Conservation (phyloP, 2,113 vertebrate genomes). For the Sardina pilchardus region DNA sequence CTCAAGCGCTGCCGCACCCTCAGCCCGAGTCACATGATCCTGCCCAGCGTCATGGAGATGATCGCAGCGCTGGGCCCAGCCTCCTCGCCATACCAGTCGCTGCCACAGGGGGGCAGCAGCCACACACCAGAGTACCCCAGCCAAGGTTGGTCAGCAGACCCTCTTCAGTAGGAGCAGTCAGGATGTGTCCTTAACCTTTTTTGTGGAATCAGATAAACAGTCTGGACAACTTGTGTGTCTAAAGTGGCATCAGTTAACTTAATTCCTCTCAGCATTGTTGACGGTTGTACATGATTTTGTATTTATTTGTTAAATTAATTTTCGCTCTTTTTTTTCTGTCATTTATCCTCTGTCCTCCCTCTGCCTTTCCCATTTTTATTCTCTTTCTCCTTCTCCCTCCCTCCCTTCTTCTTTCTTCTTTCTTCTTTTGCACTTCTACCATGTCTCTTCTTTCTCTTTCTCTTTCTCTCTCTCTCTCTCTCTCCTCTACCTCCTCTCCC, state of each 20-base stretch:
- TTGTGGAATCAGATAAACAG: too few relatives aligned
- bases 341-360: neutral
- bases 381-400: neutral
- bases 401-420: neutral
- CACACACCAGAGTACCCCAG: slow-evolving; percentile 75
- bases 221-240: too few relatives aligned
- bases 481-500: neutral
- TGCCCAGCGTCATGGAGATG: slow-evolving; percentile 97
- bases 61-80: slow-evolving; percentile 86
- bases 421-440: neutral
- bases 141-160: slow-evolving; percentile 71
- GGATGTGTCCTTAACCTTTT: too few relatives aligned
- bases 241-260: too few relatives aligned
- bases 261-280: too few relatives aligned
- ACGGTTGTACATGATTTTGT: neutral
- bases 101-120: slow-evolving; percentile 67
- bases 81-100: slow-evolving; percentile 73
- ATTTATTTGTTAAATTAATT: neutral
- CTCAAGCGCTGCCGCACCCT: slow-evolving; percentile 91
- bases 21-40: slow-evolving; percentile 90
- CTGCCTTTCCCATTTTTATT: neutral
- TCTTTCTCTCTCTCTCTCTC: neutral
- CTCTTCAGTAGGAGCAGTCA: neutral
- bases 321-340: neutral
- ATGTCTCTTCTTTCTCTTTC: neutral